Percentiles rank a stretch among this genome's conserved stretches.
These are phyloP conservation scores for Lamellibrachia satsuma DNA, from an alignment of 2,888 invertebrate genomes.

Conservation along the genomic window DNA sequence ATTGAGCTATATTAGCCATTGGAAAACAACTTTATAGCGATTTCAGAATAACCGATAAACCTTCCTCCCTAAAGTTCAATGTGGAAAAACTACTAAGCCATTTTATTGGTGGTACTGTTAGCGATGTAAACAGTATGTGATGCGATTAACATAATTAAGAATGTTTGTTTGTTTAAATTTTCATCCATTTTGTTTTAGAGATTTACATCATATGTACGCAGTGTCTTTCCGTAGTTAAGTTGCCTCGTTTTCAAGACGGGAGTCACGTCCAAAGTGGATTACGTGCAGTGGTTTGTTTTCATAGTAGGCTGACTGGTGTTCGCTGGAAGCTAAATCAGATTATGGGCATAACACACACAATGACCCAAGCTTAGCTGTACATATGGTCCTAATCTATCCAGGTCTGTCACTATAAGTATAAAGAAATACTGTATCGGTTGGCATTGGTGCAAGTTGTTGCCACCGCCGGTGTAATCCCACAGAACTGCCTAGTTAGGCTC, in stretches of 20 bases:
- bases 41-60: no score
- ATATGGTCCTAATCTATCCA: not conserved
- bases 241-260: not conserved
- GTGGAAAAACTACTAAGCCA: no score
- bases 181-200: no score
- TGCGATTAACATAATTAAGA: no score
- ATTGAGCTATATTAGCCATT: no score
- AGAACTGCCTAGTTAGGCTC: not conserved
- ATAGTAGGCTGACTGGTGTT: not conserved
- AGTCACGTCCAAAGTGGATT: not conserved
- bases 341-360: slow-evolving; percentile 1
- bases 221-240: not conserved
- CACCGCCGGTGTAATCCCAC: not conserved
- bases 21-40: no score
- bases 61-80: no score
- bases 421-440: slow-evolving; percentile 17
- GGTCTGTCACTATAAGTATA: not conserved
- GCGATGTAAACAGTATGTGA: no score
- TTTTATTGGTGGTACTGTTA: no score
- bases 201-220: not conserved
- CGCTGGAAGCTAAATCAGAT: not conserved
- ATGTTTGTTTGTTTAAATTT: no score
- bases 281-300: not conserved
- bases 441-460: not conserved
- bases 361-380: not conserved